These are phyloP conservation scores for Sterrhoptilus dennistouni DNA, from an alignment of 2,113 vertebrate genomes.

Conservation along the genomic window DNA sequence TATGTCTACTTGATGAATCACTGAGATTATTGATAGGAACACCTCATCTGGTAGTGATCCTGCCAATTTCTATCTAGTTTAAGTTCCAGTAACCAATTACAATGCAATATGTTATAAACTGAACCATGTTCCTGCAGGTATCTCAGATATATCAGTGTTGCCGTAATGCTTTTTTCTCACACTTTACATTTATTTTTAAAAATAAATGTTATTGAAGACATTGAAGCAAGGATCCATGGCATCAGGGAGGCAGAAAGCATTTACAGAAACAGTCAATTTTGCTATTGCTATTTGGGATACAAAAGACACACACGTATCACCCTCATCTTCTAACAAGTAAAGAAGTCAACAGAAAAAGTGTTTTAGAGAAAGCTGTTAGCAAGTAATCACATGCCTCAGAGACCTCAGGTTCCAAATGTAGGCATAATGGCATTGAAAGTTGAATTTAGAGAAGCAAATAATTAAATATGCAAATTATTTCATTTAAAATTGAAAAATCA, in stretches of 20 bases:
- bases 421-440: background rate
- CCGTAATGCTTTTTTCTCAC: background rate
- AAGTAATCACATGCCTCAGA: background rate
- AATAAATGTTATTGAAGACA: background rate
- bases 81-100: background rate
- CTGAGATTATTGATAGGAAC: background rate
- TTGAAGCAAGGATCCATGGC: background rate
- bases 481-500: background rate
- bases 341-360: background rate
- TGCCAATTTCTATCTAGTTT: background rate
- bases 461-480: background rate
- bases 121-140: background rate
- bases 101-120: background rate
- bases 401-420: background rate
- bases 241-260: background rate
- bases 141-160: background rate
- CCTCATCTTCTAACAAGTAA: background rate
- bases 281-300: background rate
- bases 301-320: background rate
- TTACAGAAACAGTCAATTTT: background rate
- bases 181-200: background rate
- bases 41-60: background rate
- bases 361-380: background rate
- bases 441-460: background rate
- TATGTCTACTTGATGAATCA: background rate